Conservation (phyloP, 2,113 vertebrate genomes). For the Camelus dromedarius region DNA sequence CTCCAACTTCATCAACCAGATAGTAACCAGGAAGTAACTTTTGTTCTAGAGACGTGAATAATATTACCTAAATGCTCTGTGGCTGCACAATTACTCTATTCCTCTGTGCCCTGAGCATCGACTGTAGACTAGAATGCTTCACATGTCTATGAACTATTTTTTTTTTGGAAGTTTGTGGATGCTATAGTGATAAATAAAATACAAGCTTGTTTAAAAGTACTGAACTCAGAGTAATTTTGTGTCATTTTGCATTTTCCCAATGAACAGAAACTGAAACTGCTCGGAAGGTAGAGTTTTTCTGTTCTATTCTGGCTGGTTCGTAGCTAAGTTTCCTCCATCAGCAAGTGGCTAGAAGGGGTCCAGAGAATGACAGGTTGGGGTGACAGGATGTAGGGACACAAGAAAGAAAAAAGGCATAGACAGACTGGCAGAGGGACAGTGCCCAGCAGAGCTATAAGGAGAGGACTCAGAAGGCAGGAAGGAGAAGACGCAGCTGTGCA, state of each 20-base stretch:
- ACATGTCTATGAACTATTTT: neutral
- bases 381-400: neutral
- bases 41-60: neutral
- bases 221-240: constrained; percentile 9
- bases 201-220: constrained; percentile 48
- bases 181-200: constrained; percentile 33
- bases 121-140: neutral
- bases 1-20: neutral
- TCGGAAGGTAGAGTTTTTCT: neutral
- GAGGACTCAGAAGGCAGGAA: neutral
- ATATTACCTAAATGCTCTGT: neutral
- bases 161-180: constrained; percentile 46
- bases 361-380: neutral
- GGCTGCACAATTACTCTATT: constrained; percentile 4
- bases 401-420: neutral
- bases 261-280: neutral
- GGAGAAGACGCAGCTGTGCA: neutral
- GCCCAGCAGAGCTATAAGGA: neutral
- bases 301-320: neutral
- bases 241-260: constrained; percentile 32
- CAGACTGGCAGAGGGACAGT: neutral
- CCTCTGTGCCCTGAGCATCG: neutral
- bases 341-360: neutral
- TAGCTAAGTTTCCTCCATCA: neutral
- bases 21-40: neutral